Evolutionary conservation across 1,140 invertebrate species (phyloP).

Genomic region (Subanguina moxae): DNA sequence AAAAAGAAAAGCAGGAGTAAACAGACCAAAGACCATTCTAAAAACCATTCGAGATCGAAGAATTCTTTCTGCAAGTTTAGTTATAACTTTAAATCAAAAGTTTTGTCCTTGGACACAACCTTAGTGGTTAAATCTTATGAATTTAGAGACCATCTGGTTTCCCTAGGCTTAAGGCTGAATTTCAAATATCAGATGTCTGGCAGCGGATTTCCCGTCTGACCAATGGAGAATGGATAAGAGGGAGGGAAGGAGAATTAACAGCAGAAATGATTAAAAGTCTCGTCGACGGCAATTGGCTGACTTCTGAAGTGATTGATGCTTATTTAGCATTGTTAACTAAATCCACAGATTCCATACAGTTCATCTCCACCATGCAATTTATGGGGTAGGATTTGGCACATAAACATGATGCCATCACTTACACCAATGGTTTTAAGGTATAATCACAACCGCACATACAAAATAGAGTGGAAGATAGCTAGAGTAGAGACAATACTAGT

Average conservation of each 20-base stretch:
- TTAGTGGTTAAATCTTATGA: too few relatives aligned
- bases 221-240: slow-evolving; percentile 1
- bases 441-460: background rate
- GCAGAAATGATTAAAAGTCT: slow-evolving; percentile 1
- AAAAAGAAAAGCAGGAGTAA: too few relatives aligned
- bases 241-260: background rate
- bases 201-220: background rate
- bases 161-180: background rate
- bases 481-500: slow-evolving; percentile 2
- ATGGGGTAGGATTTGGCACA: background rate
- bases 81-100: too few relatives aligned
- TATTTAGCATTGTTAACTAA: background rate
- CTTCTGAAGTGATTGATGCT: background rate
- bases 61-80: too few relatives aligned
- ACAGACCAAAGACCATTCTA: too few relatives aligned
- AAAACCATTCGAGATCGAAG: too few relatives aligned
- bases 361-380: background rate
- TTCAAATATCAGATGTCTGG: background rate
- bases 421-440: background rate
- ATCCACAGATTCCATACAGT: background rate
- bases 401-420: too few relatives aligned
- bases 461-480: background rate
- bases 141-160: background rate
- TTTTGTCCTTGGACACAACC: too few relatives aligned
- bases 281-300: background rate